Evolutionary conservation across 2,888 invertebrate genomes (phyloP).

Genomic region (Baccha elongata): DNA sequence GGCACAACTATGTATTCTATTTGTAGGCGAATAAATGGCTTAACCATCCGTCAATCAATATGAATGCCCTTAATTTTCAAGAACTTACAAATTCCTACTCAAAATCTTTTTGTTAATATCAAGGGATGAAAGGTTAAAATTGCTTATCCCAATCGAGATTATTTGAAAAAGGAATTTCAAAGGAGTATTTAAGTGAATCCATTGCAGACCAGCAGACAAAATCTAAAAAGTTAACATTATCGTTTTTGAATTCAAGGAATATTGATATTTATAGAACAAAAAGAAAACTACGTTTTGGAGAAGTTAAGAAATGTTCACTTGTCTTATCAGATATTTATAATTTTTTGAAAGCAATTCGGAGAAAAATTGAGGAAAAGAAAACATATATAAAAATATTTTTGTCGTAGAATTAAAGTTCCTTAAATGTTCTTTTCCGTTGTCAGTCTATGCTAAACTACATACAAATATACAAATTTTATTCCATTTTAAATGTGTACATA

Average conservation of each 20-base stretch:
- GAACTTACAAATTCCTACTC: not conserved
- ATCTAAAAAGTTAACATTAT: not conserved
- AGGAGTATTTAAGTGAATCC: not conserved
- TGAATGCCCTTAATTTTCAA: constrained; percentile 7
- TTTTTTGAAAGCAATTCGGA: no score
- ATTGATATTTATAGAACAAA: constrained; percentile 2
- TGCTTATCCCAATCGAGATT: constrained; percentile 4
- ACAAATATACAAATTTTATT: no score
- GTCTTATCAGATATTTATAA: no score
- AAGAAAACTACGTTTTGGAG: no score
- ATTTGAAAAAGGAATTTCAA: not conserved
- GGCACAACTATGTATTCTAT: constrained; percentile 5
- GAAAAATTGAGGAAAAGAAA: no score
- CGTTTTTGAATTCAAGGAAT: not conserved
- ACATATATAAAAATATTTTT: no score
- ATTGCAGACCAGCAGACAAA: constrained; percentile 3
- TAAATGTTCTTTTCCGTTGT: no score
- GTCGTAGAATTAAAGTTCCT: no score
- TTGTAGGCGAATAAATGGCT: not conserved
- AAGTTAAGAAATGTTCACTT: no score
- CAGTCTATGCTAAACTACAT: no score
- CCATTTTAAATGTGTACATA: no score
- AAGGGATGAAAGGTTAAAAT: constrained; percentile 1
- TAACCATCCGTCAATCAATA: constrained; percentile 23
- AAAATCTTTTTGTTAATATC: not conserved